Conservation (phyloP, 2,888 invertebrate genomes). For the Oscheius myriophilus region DNA sequence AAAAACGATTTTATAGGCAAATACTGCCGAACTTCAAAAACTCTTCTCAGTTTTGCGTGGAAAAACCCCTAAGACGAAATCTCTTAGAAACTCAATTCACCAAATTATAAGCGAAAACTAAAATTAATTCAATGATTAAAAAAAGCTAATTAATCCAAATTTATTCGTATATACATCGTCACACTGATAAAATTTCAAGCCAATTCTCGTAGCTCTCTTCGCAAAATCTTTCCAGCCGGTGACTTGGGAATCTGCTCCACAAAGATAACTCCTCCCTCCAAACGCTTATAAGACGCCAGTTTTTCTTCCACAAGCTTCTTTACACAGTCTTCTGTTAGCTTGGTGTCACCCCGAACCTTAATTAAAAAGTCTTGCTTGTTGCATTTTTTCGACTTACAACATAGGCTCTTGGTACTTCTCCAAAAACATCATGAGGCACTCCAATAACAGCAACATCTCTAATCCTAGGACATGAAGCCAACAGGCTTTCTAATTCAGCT, state of each 20-base stretch:
- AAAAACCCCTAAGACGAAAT: too few relatives aligned
- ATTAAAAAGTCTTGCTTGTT: too few relatives aligned
- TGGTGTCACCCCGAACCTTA: constrained; percentile 21
- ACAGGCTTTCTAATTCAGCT: constrained; percentile 84
- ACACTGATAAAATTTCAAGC: too few relatives aligned
- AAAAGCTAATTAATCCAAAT: too few relatives aligned
- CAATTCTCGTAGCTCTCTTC: constrained; percentile 72
- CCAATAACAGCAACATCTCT: constrained; percentile 84
- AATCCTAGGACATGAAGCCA: constrained; percentile 80
- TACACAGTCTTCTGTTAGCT: constrained; percentile 40
- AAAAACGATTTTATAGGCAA: too few relatives aligned
- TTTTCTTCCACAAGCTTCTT: constrained; percentile 70
- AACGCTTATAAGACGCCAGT: constrained; percentile 82
- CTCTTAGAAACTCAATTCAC: too few relatives aligned
- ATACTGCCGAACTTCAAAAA: too few relatives aligned
- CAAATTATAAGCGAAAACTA: too few relatives aligned
- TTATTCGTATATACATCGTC: too few relatives aligned
- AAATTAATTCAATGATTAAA: too few relatives aligned
- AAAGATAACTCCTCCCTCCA: constrained; percentile 79
- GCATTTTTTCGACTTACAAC: constrained; percentile 30
- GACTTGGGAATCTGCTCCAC: constrained; percentile 81
- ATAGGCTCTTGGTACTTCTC: constrained; percentile 48
- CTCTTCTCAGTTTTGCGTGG: too few relatives aligned
- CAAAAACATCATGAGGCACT: constrained; percentile 41
- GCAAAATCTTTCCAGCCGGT: constrained; percentile 81